Base-by-base conservation (phyloP, 2,888 invertebrate species). In the Muscina levida region DNA sequence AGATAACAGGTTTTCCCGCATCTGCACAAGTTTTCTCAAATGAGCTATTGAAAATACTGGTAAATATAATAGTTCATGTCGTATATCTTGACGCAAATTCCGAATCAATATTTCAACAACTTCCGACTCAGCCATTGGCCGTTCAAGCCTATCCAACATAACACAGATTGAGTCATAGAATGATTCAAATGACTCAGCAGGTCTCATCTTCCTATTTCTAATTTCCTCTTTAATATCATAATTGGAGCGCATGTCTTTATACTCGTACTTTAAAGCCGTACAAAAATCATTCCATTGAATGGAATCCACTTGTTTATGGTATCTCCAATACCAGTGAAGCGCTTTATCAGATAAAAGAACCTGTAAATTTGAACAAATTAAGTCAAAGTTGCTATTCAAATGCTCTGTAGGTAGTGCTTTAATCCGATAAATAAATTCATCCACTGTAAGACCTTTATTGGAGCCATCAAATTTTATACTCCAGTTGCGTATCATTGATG, bases 181-280 rank as follows among this genome's bases (percentile, higher is more conserved):
- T 3, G n/a, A 10, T 22, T 71, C 71, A 42, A 76, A 72, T 11
- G 31, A 73, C 46, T 70, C 73, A 10, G 56, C 26, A 3, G 48
- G 24, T 24, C 39, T 44, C 62, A 70, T 72, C 19, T 73, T 80
- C 1, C 73, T 59, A 26, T 48, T 73, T 6, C 77, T 46, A 11
- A 80, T n/a, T 19, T 70, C 70, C 68, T 80, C 73, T 1, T 53
- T n/a, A 15, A 80, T 31, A n/a, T 80, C 76, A 37, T 15, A 72
- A 19, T 53, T 31, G 0, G 76, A 71, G 13, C 72, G 48, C 4
- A 72, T 53, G 22, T 73, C 76, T 4, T 70, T 62, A 13, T 75
- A 70, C 31, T 76, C 46, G 8, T 56, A 56, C 4, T 46, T 15
- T 1, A 76, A 17, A 0, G 79, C 68, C 6, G 17, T 44, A 39